phyloP scores from a whole-genome alignment of 2,797 vertebrate species.

The Chelon auratus region DNA sequence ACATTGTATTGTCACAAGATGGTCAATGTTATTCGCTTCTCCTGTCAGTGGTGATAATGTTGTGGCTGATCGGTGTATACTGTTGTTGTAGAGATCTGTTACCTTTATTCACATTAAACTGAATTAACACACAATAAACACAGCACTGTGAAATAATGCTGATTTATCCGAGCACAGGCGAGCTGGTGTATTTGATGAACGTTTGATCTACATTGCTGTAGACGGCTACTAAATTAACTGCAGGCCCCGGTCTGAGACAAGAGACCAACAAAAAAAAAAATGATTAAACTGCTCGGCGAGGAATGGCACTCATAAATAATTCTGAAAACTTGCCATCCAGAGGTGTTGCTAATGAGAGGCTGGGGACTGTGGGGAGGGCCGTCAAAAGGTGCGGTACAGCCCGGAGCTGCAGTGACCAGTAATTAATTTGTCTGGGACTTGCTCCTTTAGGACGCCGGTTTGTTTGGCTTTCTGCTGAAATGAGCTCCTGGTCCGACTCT shows the following conservation, averaged over 20 bases:
- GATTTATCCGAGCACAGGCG: constrained; percentile 12
- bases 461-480: constrained; percentile 4
- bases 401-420: constrained; percentile 4
- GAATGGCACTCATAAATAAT: constrained; percentile 49
- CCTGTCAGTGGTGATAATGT: not conserved
- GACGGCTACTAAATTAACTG: constrained; percentile 3
- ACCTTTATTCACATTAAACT: constrained; percentile 5
- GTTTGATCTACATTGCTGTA: not conserved
- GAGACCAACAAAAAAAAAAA: constrained; percentile 24
- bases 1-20: no score
- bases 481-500: not conserved
- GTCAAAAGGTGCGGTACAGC: constrained; percentile 36
- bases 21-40: no score
- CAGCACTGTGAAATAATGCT: not conserved
- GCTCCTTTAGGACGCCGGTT: not conserved
- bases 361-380: constrained; percentile 37
- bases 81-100: not conserved
- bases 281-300: constrained; percentile 24
- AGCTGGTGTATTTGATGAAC: not conserved
- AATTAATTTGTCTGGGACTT: constrained; percentile 12
- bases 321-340: constrained; percentile 28
- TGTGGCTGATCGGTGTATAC: not conserved
- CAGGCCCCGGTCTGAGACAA: constrained; percentile 19
- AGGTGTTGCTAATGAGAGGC: constrained; percentile 41
- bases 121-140: not conserved